Evolutionary conservation across 2,888 invertebrate species (phyloP).

Genomic region (Argyresthia albistria): DNA sequence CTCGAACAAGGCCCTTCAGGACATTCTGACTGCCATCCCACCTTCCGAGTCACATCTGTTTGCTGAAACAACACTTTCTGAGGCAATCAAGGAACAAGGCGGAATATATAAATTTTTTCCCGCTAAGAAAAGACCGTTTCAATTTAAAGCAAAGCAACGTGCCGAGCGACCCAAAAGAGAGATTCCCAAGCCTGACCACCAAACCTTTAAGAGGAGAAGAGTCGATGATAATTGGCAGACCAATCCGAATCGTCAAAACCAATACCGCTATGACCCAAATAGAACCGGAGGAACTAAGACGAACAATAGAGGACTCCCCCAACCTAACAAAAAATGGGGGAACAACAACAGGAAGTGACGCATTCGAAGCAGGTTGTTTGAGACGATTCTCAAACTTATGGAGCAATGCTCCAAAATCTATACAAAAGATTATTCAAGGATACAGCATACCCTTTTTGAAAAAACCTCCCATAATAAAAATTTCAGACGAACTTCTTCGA

Average conservation of each 20-base stretch:
- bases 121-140: too few relatives aligned
- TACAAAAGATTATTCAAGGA: conserved; percentile 8
- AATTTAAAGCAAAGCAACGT: background rate
- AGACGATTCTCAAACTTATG: conserved; percentile 1
- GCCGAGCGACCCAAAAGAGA: background rate
- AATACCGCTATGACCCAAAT: background rate
- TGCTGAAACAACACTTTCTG: conserved; percentile 3
- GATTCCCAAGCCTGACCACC: background rate
- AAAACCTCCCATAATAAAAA: background rate
- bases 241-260: too few relatives aligned
- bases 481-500: background rate
- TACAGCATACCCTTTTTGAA: conserved; percentile 10
- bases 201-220: background rate
- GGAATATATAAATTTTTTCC: conserved; percentile 3
- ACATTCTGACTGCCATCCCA: background rate
- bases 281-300: background rate
- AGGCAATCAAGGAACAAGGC: conserved; percentile 2
- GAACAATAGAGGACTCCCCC: background rate
- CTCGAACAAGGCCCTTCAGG: conserved; percentile 1
- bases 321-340: background rate
- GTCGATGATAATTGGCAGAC: background rate
- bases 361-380: background rate
- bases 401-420: conserved; percentile 1
- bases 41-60: conserved; percentile 7
- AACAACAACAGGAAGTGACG: conserved; percentile 2